phyloP scores from a whole-genome alignment of 1,140 invertebrate genomes.

The Gonioctena quinquepunctata region DNA sequence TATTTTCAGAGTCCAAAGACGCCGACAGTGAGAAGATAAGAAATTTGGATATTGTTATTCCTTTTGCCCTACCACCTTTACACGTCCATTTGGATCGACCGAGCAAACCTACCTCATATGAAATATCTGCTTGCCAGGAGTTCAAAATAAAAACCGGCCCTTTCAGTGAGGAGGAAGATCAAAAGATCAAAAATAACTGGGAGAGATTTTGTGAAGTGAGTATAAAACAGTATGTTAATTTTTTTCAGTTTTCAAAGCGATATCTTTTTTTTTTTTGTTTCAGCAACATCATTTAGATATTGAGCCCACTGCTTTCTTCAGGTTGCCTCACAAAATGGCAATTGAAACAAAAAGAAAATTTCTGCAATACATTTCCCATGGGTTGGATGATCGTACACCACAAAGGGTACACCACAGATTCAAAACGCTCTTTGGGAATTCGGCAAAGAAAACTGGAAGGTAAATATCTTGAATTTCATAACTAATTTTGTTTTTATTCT shows the following conservation, averaged over 20 bases:
- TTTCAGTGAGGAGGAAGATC: constrained; percentile 24
- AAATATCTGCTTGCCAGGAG: neutral
- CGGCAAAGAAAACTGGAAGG: neutral
- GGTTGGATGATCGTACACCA: constrained; percentile 13
- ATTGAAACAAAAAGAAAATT: constrained; percentile 16
- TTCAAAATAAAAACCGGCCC: constrained; percentile 16
- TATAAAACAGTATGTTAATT: neutral
- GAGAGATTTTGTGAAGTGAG: constrained; percentile 25
- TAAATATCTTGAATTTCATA: too few species aligned
- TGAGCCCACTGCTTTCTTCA: constrained; percentile 14
- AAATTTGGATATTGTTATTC: neutral
- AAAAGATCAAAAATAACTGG: constrained; percentile 27
- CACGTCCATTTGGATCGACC: neutral
- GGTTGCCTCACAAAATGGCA: neutral
- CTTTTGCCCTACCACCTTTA: constrained; percentile 9
- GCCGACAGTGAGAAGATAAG: neutral
- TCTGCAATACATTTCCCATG: constrained; percentile 18
- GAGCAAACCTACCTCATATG: neutral
- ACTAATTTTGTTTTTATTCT: too few species aligned
- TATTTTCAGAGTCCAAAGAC: neutral
- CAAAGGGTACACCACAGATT: constrained; percentile 20
- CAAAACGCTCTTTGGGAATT: constrained; percentile 1
- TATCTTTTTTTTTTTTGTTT: constrained; percentile 10
- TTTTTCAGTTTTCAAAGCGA: constrained; percentile 2
- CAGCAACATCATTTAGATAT: constrained; percentile 15